These are phyloP conservation scores for Mormyrus lacerda DNA, from an alignment of 2,113 vertebrate species.

Conservation along the genomic window DNA sequence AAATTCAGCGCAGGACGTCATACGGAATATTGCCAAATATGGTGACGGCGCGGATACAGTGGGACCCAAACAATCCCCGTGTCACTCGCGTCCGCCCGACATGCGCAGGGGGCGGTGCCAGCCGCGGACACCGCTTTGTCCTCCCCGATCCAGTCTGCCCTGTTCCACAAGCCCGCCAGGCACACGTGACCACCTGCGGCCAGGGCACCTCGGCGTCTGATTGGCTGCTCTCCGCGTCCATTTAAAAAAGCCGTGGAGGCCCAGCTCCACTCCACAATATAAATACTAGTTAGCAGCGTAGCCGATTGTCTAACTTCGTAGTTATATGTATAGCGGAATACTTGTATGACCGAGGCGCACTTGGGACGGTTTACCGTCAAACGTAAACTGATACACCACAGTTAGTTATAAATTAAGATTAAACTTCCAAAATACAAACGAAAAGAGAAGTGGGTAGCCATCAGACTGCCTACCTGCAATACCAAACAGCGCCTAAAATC, in stretches of 20 bases:
- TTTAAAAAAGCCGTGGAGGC: slow-evolving; percentile 28
- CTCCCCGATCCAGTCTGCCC: not conserved
- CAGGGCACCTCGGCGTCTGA: slow-evolving; percentile 16
- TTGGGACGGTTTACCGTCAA: not conserved
- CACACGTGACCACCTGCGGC: not conserved
- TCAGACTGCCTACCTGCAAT: slow-evolving; percentile 28
- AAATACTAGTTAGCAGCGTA: slow-evolving; percentile 29
- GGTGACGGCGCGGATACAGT: not conserved
- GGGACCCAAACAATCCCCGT: not conserved
- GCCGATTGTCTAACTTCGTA: not conserved
- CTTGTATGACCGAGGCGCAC: too few relatives aligned
- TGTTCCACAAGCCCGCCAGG: not conserved
- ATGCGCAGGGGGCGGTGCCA: not conserved
- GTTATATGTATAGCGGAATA: not conserved
- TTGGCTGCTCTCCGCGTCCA: slow-evolving; percentile 29
- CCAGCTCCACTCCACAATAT: slow-evolving; percentile 37
- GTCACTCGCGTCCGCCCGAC: not conserved
- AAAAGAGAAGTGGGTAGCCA: slow-evolving; percentile 26
- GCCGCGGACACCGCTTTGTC: not conserved
- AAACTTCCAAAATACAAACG: not conserved
- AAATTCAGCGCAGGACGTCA: not conserved
- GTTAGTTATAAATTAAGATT: not conserved
- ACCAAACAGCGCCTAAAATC: slow-evolving; percentile 11
- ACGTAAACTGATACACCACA: not conserved
- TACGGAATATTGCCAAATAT: not conserved